phyloP scores from a whole-genome alignment of 2,888 invertebrate genomes.

The Camponotus fellah region DNA sequence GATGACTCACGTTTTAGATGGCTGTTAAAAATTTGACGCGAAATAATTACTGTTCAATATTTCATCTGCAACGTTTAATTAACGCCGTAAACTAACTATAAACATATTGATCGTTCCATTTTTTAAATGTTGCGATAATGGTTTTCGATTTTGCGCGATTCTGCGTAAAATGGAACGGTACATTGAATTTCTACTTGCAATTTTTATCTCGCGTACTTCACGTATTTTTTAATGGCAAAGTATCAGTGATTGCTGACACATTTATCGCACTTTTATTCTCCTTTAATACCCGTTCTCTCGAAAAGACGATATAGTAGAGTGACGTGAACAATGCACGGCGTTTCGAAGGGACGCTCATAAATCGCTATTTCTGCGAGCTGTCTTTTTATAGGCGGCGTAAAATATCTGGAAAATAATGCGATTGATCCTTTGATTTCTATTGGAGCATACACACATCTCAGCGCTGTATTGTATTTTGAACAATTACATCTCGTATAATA shows the following conservation, averaged over 20 bases:
- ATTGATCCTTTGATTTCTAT: background rate
- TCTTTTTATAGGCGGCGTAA: background rate
- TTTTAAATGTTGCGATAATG: conserved; percentile 4
- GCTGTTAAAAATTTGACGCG: conserved; percentile 12
- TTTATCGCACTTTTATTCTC: conserved; percentile 39
- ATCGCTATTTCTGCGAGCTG: conserved; percentile 14
- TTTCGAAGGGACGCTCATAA: conserved; percentile 29
- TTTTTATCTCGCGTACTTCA: background rate
- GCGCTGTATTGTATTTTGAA: background rate
- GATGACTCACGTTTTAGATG: background rate
- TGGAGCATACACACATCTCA: background rate
- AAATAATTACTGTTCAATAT: conserved; percentile 7
- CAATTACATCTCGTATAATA: background rate
- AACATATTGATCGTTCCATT: background rate
- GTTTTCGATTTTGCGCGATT: background rate
- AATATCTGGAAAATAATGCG: conserved; percentile 20
- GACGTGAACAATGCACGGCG: background rate
- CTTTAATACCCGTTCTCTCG: conserved; percentile 22
- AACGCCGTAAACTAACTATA: background rate
- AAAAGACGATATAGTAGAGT: background rate
- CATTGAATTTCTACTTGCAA: conserved; percentile 4
- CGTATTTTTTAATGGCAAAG: conserved; percentile 15
- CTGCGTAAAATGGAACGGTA: conserved; percentile 1
- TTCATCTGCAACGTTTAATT: conserved; percentile 26
- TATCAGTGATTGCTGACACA: conserved; percentile 20